Conservation (phyloP, 2,888 invertebrate genomes). For the Dryadula phaetusa region DNA sequence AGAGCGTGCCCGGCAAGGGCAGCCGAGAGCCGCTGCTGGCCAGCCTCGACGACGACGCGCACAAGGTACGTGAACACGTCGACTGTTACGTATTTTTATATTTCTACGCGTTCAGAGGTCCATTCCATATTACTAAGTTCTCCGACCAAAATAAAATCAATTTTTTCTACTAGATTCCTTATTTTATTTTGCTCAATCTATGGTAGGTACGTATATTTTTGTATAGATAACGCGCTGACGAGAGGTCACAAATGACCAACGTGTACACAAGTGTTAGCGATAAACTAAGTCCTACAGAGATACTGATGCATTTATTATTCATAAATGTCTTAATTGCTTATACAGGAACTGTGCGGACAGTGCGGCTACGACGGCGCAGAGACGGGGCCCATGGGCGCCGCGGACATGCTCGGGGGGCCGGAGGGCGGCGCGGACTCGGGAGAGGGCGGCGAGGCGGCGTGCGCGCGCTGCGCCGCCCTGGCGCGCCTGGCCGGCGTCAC, state of each 20-base stretch:
- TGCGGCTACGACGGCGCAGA: slow-evolving; percentile 47
- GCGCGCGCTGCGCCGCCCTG: slow-evolving; percentile 85
- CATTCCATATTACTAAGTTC: not conserved
- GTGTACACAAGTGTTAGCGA: too few species aligned
- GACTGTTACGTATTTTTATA: too few species aligned
- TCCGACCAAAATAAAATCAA: too few species aligned
- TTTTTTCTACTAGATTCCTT: too few species aligned
- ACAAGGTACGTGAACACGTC: slow-evolving; percentile 67
- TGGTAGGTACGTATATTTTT: too few species aligned
- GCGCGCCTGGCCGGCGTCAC: slow-evolving; percentile 89
- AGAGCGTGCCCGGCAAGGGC: slow-evolving; percentile 52
- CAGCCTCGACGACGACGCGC: slow-evolving; percentile 78
- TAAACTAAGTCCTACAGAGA: too few species aligned
- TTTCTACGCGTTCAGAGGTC: too few species aligned
- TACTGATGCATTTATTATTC: not conserved
- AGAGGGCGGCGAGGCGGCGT: slow-evolving; percentile 47
- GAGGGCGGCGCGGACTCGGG: slow-evolving; percentile 36
- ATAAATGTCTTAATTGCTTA: not conserved
- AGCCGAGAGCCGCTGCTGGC: slow-evolving; percentile 88
- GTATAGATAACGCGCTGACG: too few species aligned
- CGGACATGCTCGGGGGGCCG: slow-evolving; percentile 36
- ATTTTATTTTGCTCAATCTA: too few species aligned
- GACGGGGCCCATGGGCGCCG: slow-evolving; percentile 30
- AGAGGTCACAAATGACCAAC: too few species aligned
- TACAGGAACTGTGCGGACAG: slow-evolving; percentile 47